phyloP scores from a whole-genome alignment of 2,888 invertebrate species.

The Apocheima hispidaria region DNA sequence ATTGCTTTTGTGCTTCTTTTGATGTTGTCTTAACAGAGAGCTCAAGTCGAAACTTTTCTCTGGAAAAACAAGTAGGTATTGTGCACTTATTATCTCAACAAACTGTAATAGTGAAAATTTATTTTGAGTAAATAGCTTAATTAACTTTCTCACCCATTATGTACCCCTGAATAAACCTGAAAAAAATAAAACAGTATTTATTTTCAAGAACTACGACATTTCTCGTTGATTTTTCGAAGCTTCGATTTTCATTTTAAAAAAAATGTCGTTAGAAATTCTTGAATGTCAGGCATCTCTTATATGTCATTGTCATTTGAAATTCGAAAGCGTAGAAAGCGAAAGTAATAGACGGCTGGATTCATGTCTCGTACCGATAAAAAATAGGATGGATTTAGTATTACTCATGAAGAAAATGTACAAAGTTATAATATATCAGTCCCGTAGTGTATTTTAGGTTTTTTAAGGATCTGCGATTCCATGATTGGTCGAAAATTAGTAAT shows the following conservation, averaged over 20 bases:
- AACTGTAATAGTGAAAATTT: background rate
- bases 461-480: too few relatives aligned
- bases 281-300: background rate
- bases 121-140: background rate
- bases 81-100: background rate
- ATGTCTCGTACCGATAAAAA: too few relatives aligned
- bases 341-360: too few relatives aligned
- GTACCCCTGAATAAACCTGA: conserved; percentile 8
- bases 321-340: too few relatives aligned
- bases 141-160: conserved; percentile 20
- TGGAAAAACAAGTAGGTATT: conserved; percentile 51
- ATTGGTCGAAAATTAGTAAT: too few relatives aligned
- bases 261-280: conserved; percentile 16
- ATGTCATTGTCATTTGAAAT: background rate
- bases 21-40: conserved; percentile 64
- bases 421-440: too few relatives aligned
- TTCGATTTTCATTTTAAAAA: conserved; percentile 44
- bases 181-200: conserved; percentile 9
- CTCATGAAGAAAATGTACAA: too few relatives aligned
- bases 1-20: conserved; percentile 71
- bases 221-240: background rate
- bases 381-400: too few relatives aligned
- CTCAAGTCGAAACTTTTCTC: conserved; percentile 71
- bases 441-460: too few relatives aligned
- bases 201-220: conserved; percentile 23